These are phyloP conservation scores for Chaitophorus viminalis DNA, from an alignment of 2,888 invertebrate species.

Conservation along the genomic window DNA sequence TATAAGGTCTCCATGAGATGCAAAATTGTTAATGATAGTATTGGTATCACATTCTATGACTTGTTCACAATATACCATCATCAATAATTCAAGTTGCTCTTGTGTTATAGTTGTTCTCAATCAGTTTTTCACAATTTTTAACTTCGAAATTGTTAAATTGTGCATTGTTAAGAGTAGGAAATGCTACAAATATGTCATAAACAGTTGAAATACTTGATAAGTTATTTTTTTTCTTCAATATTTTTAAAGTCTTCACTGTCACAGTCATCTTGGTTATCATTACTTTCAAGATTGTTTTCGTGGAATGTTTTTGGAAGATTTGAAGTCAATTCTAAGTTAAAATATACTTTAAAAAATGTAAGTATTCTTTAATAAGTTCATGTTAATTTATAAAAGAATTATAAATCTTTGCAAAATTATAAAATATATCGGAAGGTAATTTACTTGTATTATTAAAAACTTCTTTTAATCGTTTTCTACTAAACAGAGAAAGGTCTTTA, in stretches of 20 bases:
- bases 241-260: constrained; percentile 21
- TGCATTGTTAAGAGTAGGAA: constrained; percentile 31
- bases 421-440: constrained; percentile 25
- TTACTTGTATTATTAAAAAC: constrained; percentile 37
- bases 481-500: constrained; percentile 22
- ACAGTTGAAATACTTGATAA: constrained; percentile 30
- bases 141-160: constrained; percentile 17
- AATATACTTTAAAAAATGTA: constrained; percentile 26
- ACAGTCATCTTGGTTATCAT: constrained; percentile 5
- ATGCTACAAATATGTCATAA: constrained; percentile 21
- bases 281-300: constrained; percentile 15
- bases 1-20: constrained; percentile 32
- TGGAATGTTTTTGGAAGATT: constrained; percentile 31
- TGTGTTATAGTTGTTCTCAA: constrained; percentile 44
- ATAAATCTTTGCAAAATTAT: not conserved
- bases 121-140: constrained; percentile 37
- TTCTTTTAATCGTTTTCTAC: constrained; percentile 36
- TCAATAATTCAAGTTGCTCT: constrained; percentile 32
- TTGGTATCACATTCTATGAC: constrained; percentile 32
- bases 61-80: constrained; percentile 31
- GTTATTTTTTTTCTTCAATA: constrained; percentile 31
- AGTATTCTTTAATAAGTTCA: constrained; percentile 34
- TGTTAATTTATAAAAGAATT: constrained; percentile 34
- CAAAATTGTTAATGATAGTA: constrained; percentile 20
- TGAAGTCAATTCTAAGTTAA: constrained; percentile 25